Percentiles rank a stretch among this genome's conserved stretches.
These are phyloP conservation scores for Drosophila hawaiiensis DNA, from an alignment of 2,888 invertebrate species.

Conservation along the genomic window DNA sequence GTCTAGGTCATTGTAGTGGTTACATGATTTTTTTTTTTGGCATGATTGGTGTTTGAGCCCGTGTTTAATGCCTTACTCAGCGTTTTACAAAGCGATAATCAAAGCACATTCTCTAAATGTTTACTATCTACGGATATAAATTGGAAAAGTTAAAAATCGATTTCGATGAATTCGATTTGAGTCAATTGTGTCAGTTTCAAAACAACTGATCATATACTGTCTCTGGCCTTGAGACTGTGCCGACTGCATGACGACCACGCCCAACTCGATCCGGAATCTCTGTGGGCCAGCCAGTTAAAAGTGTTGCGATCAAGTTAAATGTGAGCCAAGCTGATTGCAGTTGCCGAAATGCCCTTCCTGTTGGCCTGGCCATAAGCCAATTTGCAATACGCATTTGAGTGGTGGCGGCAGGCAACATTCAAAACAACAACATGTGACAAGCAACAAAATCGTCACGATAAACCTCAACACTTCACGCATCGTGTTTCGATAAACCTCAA, in stretches of 20 bases:
- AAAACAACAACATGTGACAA: not conserved
- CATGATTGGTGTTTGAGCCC: not conserved
- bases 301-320: slow-evolving; percentile 18
- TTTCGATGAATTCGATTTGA: slow-evolving; percentile 8
- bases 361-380: slow-evolving; percentile 8
- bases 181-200: slow-evolving; percentile 12
- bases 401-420: not conserved
- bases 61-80: slow-evolving; percentile 21
- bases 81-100: not conserved
- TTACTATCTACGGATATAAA: not conserved
- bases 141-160: slow-evolving; percentile 4
- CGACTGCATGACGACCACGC: not conserved
- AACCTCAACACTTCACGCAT: slow-evolving; percentile 16
- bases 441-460: slow-evolving; percentile 8
- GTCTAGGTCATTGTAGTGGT: not conserved
- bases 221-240: slow-evolving; percentile 1
- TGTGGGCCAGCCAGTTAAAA: slow-evolving; percentile 13
- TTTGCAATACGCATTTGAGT: slow-evolving; percentile 25
- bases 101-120: slow-evolving; percentile 1
- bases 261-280: slow-evolving; percentile 5
- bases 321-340: slow-evolving; percentile 12
- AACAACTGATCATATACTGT: not conserved
- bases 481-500: slow-evolving; percentile 15
- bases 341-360: slow-evolving; percentile 33
- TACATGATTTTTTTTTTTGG: not conserved